These are phyloP conservation scores for Eutolmus rufibarbis DNA, from an alignment of 2,888 invertebrate genomes.

Conservation along the genomic window DNA sequence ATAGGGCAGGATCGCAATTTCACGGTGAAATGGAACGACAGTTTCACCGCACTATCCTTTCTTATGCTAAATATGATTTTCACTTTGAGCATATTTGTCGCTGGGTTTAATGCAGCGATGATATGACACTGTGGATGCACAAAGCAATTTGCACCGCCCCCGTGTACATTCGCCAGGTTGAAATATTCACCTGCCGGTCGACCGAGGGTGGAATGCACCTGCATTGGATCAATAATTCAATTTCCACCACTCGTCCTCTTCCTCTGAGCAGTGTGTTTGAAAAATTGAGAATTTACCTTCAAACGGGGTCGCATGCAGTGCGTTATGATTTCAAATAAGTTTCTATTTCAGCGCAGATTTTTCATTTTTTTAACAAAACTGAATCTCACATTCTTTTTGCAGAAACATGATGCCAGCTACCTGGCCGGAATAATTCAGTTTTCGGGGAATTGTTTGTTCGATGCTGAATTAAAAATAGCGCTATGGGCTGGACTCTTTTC, in stretches of 20 bases:
- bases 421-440: background rate
- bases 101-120: background rate
- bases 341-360: background rate
- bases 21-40: background rate
- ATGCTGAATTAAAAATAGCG: background rate
- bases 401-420: background rate
- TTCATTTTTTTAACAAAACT: background rate
- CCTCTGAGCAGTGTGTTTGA: background rate
- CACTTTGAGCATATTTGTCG: background rate
- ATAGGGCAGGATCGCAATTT: background rate
- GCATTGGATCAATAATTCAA: background rate
- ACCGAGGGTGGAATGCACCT: background rate
- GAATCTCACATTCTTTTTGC: background rate
- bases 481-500: background rate
- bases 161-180: background rate
- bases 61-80: background rate
- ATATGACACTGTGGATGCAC: background rate
- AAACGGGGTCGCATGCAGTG: background rate
- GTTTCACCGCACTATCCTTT: background rate
- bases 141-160: background rate
- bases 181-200: background rate
- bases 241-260: background rate
- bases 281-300: background rate
- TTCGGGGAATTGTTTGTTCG: background rate
- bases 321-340: background rate